Evolutionary conservation across 2,113 vertebrate species (phyloP).

Genomic region (Tetrax tetrax): DNA sequence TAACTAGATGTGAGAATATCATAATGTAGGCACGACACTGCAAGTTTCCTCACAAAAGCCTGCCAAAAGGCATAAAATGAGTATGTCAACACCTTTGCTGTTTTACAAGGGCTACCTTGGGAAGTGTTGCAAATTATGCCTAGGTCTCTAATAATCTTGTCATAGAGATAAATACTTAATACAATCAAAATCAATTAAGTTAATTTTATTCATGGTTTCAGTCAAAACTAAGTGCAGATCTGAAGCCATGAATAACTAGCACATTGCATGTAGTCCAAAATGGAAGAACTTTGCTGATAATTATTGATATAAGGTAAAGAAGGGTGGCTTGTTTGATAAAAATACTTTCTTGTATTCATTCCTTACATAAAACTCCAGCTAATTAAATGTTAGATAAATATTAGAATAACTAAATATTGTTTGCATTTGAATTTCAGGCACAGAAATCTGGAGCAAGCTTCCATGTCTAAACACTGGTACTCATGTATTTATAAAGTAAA

Average conservation of each 20-base stretch:
- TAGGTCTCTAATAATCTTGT: background rate
- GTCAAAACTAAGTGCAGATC: background rate
- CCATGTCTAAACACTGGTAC: background rate
- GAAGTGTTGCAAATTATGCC: background rate
- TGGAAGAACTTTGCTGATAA: background rate
- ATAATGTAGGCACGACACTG: background rate
- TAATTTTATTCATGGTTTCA: background rate
- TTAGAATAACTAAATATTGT: background rate
- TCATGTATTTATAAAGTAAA: slow-evolving; percentile 8
- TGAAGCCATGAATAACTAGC: background rate
- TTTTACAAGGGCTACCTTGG: background rate
- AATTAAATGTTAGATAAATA: background rate
- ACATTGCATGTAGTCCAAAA: background rate
- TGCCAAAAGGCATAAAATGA: background rate
- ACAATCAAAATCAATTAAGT: background rate
- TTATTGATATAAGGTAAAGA: background rate
- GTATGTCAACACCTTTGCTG: background rate
- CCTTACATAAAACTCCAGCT: background rate
- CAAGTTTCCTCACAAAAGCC: background rate
- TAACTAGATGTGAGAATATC: background rate
- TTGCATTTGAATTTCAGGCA: background rate
- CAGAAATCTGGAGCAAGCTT: background rate
- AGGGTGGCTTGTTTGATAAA: background rate
- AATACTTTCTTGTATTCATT: background rate
- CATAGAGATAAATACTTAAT: background rate